Evolutionary conservation across 2,888 invertebrate genomes (phyloP).

Genomic region (Standfussiana lucernea): DNA sequence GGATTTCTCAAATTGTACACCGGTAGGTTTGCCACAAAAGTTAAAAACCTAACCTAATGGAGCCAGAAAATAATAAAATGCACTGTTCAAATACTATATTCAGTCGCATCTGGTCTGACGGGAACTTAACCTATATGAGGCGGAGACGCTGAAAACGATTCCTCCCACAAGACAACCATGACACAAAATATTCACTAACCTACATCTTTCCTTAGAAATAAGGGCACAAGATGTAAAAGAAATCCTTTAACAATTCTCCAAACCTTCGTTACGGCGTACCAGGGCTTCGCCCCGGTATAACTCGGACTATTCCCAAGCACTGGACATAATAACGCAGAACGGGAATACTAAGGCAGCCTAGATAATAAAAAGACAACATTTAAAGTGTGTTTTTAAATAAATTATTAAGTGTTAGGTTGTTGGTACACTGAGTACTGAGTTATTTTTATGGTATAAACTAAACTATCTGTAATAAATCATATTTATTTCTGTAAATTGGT

Average conservation of each 20-base stretch:
- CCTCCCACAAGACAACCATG: neutral
- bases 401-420: constrained; percentile 50
- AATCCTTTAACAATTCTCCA: constrained; percentile 50
- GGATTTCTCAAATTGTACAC: neutral
- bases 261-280: constrained; percentile 21
- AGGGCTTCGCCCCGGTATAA: constrained; percentile 10
- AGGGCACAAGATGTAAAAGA: constrained; percentile 37
- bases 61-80: neutral
- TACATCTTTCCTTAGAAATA: constrained; percentile 17
- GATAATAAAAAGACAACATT: constrained; percentile 69
- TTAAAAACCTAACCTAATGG: neutral
- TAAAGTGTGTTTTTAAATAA: constrained; percentile 74
- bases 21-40: neutral
- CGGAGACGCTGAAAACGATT: neutral
- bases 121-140: neutral
- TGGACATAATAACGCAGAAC: constrained; percentile 54
- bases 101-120: neutral
- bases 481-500: no score
- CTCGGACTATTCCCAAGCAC: constrained; percentile 42
- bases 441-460: neutral
- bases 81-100: neutral
- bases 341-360: constrained; percentile 45
- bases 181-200: constrained; percentile 15
- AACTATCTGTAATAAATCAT: no score
- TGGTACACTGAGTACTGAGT: constrained; percentile 10